Conservation (phyloP, 2,113 vertebrate genomes). For the Todiramphus saurophagus region DNA sequence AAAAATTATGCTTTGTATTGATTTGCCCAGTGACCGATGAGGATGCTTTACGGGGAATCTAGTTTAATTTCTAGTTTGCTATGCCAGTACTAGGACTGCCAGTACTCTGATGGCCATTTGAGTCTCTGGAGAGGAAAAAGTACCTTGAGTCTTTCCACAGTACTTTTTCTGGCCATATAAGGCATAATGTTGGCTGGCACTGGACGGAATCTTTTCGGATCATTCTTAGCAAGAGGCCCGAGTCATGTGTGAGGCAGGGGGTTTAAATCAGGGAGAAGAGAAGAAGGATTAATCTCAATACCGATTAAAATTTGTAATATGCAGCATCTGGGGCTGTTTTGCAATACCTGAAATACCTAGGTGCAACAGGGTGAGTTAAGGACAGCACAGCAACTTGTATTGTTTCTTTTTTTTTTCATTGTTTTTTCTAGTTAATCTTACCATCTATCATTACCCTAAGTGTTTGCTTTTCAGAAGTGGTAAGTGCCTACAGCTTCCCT, state of each 20-base stretch:
- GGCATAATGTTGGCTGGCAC: not conserved
- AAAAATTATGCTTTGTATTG: not conserved
- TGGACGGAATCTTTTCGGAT: not conserved
- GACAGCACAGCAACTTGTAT: not conserved
- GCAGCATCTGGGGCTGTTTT: not conserved
- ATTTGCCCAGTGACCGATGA: not conserved
- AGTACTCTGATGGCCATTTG: not conserved
- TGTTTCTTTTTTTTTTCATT: not conserved
- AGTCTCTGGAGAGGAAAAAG: not conserved
- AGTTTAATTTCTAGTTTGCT: not conserved
- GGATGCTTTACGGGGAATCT: not conserved
- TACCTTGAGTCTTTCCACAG: not conserved
- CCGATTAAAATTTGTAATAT: not conserved
- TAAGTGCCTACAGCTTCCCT: not conserved
- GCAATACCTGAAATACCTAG: not conserved
- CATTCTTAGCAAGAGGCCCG: not conserved
- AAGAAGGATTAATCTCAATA: not conserved
- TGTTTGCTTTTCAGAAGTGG: not conserved
- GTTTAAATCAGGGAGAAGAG: not conserved
- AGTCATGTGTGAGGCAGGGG: not conserved
- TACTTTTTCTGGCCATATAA: slow-evolving; percentile 8
- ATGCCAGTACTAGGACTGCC: not conserved
- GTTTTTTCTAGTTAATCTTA: not conserved
- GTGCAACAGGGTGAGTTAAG: not conserved
- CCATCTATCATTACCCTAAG: not conserved